Evolutionary conservation across 2,888 invertebrate genomes (phyloP), one percentile per base, ranked within the genome.

Genomic region (Leptodirus hochenwartii): DNA sequence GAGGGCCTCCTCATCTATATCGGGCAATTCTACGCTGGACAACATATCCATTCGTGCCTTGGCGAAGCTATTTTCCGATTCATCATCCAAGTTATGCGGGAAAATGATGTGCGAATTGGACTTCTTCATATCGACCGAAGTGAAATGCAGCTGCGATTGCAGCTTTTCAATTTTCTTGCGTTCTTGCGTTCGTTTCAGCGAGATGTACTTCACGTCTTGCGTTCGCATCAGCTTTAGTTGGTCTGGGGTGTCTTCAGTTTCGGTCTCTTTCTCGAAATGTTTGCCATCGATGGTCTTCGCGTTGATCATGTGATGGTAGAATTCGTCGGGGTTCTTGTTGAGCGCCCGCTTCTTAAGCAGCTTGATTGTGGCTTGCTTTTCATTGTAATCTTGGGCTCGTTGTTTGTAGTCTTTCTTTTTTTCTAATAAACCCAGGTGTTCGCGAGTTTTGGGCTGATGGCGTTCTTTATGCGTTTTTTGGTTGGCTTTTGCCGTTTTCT

Each of bases 321-420:
- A 98, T 54, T 98, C 98, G 73, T 98, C 95, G 1, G 93, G 91
- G 61, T 98, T 98, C 51, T 77, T 84, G 49, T 91, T 80, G 13
- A 87, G 57, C 0, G 90, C 93, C 34, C 82, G 69, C 50, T 78
- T 78, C 33, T 76, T 71, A 30, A 98, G 55, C 15, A 79, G 52
- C 49, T 82, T 84, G 2, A 98, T 51, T 0, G 82, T 79, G 33
- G 70, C 68, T 32, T 84, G 72, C 49, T 93, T 93, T 34, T 73
- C 67, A 49, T 87, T 76, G 39, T 69, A 77, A 53, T 88, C 78
- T 32, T 64, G 64, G 0, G 87, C 80, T 26, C 90, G 64, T 34
- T 64, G 58, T 37, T 73, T 68, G 49, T 87, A 90, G 49, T 90
- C 88, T 44, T 85, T 81, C 49, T 87, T 87, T 55, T 88, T 88